These are phyloP conservation scores for Pecten maximus DNA, from an alignment of 2,888 invertebrate species.

Conservation along the genomic window DNA sequence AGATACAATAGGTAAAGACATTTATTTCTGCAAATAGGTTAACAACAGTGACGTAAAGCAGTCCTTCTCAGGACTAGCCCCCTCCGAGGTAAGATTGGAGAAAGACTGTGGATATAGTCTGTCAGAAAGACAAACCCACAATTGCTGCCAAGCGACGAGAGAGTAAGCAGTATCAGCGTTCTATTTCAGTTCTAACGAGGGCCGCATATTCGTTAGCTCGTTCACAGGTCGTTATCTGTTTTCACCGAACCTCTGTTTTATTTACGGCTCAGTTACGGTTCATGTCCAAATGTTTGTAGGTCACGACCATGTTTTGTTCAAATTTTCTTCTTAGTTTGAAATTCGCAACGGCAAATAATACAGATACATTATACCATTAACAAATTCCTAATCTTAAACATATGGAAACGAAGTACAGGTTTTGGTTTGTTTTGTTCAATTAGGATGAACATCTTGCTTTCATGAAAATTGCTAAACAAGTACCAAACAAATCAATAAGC, in stretches of 20 bases:
- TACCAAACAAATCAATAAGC: too few species aligned
- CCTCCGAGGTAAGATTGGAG: background rate
- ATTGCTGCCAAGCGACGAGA: background rate
- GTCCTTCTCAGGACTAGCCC: background rate
- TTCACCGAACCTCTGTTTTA: background rate
- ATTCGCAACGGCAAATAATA: too few species aligned
- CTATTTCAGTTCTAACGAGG: conserved; percentile 16
- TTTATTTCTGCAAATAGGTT: background rate
- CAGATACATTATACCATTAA: too few species aligned
- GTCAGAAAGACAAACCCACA: background rate
- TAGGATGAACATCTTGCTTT: too few species aligned
- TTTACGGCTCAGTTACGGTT: background rate
- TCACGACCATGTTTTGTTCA: background rate
- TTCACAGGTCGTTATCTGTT: background rate
- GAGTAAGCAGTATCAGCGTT: background rate
- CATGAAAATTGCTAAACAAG: too few species aligned
- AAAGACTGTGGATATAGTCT: background rate
- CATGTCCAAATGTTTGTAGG: background rate
- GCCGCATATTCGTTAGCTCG: background rate
- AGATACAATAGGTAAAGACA: background rate
- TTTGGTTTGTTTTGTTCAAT: too few species aligned
- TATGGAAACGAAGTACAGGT: too few species aligned
- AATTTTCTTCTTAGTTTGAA: too few species aligned
- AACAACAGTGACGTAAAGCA: background rate
- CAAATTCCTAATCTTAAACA: too few species aligned